Percentiles rank a stretch among this genome's conserved stretches.
These are phyloP conservation scores for Chaetura pelagica DNA, from an alignment of 2,113 vertebrate genomes.

Conservation along the genomic window DNA sequence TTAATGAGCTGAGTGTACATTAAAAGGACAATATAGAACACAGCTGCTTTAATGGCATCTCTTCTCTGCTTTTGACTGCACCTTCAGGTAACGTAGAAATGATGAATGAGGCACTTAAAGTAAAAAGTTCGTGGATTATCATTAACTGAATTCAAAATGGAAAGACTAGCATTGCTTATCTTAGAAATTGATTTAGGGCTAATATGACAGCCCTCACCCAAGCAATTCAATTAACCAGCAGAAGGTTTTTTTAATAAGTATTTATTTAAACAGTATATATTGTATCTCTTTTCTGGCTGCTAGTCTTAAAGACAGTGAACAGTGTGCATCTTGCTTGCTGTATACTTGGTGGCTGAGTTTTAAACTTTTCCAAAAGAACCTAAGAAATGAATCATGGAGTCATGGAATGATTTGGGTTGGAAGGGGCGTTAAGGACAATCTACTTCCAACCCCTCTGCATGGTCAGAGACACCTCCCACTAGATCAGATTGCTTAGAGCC, in stretches of 20 bases:
- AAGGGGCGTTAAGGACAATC: too few relatives aligned
- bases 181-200: background rate
- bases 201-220: background rate
- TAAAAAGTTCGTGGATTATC: background rate
- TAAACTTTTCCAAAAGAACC: background rate
- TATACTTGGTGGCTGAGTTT: background rate
- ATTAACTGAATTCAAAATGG: constrained; percentile 10
- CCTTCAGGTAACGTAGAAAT: constrained; percentile 23
- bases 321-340: background rate
- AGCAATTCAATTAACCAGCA: background rate
- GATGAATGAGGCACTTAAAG: constrained; percentile 29
- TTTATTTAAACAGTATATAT: background rate
- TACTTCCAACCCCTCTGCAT: too few relatives aligned
- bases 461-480: too few relatives aligned
- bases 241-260: background rate
- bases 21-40: constrained; percentile 1
- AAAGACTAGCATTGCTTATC: background rate
- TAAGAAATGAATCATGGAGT: background rate
- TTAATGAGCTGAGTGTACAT: constrained; percentile 20
- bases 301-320: background rate
- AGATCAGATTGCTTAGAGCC: too few relatives aligned
- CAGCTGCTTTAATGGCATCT: constrained; percentile 16
- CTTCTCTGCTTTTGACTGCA: constrained; percentile 27
- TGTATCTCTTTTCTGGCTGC: background rate
- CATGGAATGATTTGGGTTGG: too few relatives aligned